These are phyloP conservation scores for Leptinotarsa texana DNA, from an alignment of 1,140 invertebrate genomes.

Conservation along the genomic window DNA sequence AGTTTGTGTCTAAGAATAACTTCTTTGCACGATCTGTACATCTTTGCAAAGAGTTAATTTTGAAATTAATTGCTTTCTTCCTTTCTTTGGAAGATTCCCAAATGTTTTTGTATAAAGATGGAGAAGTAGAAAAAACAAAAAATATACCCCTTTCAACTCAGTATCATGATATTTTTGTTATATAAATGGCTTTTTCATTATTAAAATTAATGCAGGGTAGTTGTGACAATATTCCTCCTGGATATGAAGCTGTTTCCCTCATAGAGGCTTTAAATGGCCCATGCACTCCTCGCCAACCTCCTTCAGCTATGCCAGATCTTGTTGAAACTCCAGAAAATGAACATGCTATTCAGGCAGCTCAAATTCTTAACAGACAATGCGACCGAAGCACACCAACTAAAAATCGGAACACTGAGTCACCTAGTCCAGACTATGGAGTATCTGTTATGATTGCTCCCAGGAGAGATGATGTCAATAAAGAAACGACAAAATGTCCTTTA, in stretches of 20 bases:
- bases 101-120: too few relatives aligned
- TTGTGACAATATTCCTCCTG: slow-evolving; percentile 85
- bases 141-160: too few relatives aligned
- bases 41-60: too few relatives aligned
- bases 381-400: slow-evolving; percentile 42
- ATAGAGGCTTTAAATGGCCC: slow-evolving; percentile 98
- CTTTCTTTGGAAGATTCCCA: too few relatives aligned
- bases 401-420: slow-evolving; percentile 47
- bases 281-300: slow-evolving; percentile 62
- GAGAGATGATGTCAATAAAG: slow-evolving; percentile 59
- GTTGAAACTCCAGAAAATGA: slow-evolving; percentile 56
- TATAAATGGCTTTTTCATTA: too few relatives aligned
- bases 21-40: too few relatives aligned
- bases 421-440: slow-evolving; percentile 65
- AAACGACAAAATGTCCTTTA: slow-evolving; percentile 56
- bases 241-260: slow-evolving; percentile 94
- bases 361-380: slow-evolving; percentile 65
- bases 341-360: slow-evolving; percentile 63
- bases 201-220: slow-evolving; percentile 46
- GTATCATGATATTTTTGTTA: too few relatives aligned
- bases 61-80: too few relatives aligned
- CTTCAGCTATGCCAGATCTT: slow-evolving; percentile 61
- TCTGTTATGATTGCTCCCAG: slow-evolving; percentile 67
- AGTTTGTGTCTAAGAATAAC: too few relatives aligned
- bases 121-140: too few relatives aligned